Evolutionary conservation across 2,888 invertebrate species (phyloP).

Genomic region (Microchrysa polita): DNA sequence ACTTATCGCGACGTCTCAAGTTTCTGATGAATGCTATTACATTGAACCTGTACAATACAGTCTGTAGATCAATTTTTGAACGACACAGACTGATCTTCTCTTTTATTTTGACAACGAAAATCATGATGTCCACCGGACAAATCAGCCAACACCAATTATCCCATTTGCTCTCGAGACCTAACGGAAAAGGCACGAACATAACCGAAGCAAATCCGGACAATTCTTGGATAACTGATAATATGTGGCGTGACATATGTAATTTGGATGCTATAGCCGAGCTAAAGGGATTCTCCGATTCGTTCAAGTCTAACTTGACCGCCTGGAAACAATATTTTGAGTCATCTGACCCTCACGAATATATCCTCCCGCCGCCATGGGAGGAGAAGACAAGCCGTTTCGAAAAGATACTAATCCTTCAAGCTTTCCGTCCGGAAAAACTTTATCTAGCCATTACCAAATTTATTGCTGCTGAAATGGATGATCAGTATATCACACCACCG

Average conservation of each 20-base stretch:
- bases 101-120: constrained; percentile 76
- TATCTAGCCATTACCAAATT: constrained; percentile 82
- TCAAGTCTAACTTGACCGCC: constrained; percentile 66
- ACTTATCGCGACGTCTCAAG: constrained; percentile 77
- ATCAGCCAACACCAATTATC: constrained; percentile 76
- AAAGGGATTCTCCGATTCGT: constrained; percentile 70
- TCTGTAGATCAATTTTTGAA: constrained; percentile 90
- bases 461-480: constrained; percentile 75
- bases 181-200: constrained; percentile 53
- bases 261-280: constrained; percentile 73
- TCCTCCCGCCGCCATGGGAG: constrained; percentile 75
- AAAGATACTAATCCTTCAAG: constrained; percentile 80
- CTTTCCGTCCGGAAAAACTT: constrained; percentile 85
- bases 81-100: constrained; percentile 88
- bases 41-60: constrained; percentile 83
- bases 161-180: constrained; percentile 79
- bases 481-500: constrained; percentile 85
- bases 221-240: constrained; percentile 80
- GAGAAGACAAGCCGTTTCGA: constrained; percentile 75
- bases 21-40: constrained; percentile 85
- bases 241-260: constrained; percentile 85
- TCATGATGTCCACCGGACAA: constrained; percentile 70
- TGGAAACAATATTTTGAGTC: constrained; percentile 76
- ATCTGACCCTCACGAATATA: constrained; percentile 73
- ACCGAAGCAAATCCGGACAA: constrained; percentile 75